Base-by-base conservation (phyloP, 1,140 invertebrate genomes). In the Cotesia vestalis region DNA sequence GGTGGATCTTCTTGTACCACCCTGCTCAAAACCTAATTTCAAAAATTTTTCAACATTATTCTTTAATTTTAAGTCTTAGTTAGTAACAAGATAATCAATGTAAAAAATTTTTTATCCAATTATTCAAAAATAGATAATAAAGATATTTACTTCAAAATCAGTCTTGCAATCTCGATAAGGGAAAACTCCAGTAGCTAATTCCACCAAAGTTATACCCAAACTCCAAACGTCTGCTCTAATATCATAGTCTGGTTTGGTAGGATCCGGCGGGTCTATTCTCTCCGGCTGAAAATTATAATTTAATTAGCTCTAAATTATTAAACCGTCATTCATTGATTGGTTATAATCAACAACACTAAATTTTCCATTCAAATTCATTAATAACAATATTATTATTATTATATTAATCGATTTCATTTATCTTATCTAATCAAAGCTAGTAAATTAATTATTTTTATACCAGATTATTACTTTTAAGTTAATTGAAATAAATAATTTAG, bases 141-240 rank as follows among this genome's bases (percentile, higher is more conserved):
- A 14, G 17, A 90, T 72, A 88, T 89, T 75, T 75, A 98, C 95
- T 89, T 99, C 96, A 89, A 99, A 98, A 87, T 98, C 96, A 83
- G 95, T 97, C 85, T 94, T 94, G 86, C 96, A 98, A 84, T 96
- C 93, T 85, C 91, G 91, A 86, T 98, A 99, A 0, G 97, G 97
- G 86, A 96, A 96, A 73, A 91, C 91, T 72, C 94, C 94, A 17
- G 94, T 96, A 66, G 94, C 94, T 81, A 96, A 87, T 89, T 98
- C 96, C 76, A 99, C 96, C 79, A 99, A 88, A 61, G 97, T 98
- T 76, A 99, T 98, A 77, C 98, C 98, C 72, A 99, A 89, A 82
- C 96, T 98, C 98, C 98, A 99, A 27, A 99, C 97, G 89, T 99
- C 98, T 14, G 98, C 97, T 78, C 98, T 90, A 79, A 99, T 98